Base-by-base conservation (phyloP, 2,113 vertebrate species). In the Numida meleagris region DNA sequence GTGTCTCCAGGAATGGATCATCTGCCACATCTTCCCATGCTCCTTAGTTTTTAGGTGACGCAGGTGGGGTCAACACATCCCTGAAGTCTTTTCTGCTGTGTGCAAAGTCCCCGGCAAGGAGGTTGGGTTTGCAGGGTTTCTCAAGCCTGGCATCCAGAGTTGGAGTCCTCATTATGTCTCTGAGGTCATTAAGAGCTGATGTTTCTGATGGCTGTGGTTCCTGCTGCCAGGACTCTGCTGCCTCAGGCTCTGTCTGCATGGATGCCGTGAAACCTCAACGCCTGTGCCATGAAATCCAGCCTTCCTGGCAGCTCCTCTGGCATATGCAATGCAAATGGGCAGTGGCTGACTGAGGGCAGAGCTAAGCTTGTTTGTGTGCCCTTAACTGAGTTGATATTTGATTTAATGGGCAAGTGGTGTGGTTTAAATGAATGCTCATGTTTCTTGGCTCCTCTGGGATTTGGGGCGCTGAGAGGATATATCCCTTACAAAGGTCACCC, bases 401-500 rank as follows among this genome's bases (percentile, higher is more conserved):
- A 81, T 74, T 84, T 71, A 83, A 53, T 55, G 65, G 65, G 61
- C 38, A 68, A 4, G 29, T 2, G 2, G 31, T 46, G 65, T 31
- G 50, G 16, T 82, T 84, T 70, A 61, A 66, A 40, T 7, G 24
- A 45, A 16, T 2, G 11, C 3, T 82, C 21, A 2, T 6, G 14
- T 46, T 68, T 40, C n/a, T 20, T 8, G 16, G 50, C 3, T 71
- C 86, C 50, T 18, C 63, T 61, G 90, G 48, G 90, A 29, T 86
- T 14, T 42, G 38, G n/a, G 78, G 31, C 0, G 0, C 16, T 36
- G 82, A 12, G 59, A 68, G 12, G 13, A 12, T 21, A 11, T 53
- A 38, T 80, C 38, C 58, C 34, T 86, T 27, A 33, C n/a, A 4
- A 14, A 18, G 63, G 29, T 66, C 0, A 0, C 21, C 34, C 0